These are phyloP conservation scores for Cyphomyrmex costatus DNA, from an alignment of 1,140 invertebrate species.

Conservation along the genomic window DNA sequence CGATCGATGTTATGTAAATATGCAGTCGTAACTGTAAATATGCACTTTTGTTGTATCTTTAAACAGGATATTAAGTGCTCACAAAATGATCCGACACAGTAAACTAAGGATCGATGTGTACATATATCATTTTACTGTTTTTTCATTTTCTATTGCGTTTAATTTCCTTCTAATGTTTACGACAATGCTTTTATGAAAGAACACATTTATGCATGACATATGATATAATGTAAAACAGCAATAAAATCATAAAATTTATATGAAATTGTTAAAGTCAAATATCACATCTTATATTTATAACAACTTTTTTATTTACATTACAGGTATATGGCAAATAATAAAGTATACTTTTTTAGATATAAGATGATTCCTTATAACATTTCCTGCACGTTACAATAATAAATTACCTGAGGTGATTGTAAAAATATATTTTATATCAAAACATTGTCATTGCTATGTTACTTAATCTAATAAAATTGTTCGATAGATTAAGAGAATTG, in stretches of 20 bases:
- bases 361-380: constrained; percentile 55
- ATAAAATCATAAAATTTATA: constrained; percentile 36
- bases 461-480: constrained; percentile 47
- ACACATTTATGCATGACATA: constrained; percentile 54
- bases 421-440: constrained; percentile 47
- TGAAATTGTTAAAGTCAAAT: constrained; percentile 10
- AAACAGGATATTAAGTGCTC: constrained; percentile 46
- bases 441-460: constrained; percentile 18
- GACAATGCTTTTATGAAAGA: constrained; percentile 1
- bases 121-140: constrained; percentile 16
- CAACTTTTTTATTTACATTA: constrained; percentile 69
- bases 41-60: constrained; percentile 52
- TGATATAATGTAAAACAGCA: constrained; percentile 45
- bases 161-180: constrained; percentile 16
- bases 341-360: constrained; percentile 58
- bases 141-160: background rate
- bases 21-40: constrained; percentile 54
- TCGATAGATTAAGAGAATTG: constrained; percentile 29
- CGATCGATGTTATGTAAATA: constrained; percentile 62
- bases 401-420: constrained; percentile 49
- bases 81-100: constrained; percentile 18
- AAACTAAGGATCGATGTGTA: constrained; percentile 22
- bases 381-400: constrained; percentile 42
- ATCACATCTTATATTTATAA: constrained; percentile 22
- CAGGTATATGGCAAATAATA: constrained; percentile 62